Percentiles rank a stretch among this genome's conserved stretches.
phyloP scores from a whole-genome alignment of 2,797 vertebrate genomes.

The Chiloscyllium punctatum region DNA sequence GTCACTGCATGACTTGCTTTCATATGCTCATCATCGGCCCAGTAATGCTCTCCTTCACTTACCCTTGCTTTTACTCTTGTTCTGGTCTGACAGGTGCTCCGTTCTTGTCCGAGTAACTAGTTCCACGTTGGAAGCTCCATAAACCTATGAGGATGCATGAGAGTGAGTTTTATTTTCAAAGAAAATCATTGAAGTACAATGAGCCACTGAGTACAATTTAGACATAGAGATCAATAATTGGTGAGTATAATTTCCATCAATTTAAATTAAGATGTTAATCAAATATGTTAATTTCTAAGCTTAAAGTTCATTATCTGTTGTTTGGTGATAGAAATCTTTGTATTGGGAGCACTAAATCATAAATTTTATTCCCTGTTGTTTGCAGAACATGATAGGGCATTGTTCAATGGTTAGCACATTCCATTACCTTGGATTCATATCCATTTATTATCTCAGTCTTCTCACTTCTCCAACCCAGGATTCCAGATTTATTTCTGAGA shows the following conservation, averaged over 20 bases:
- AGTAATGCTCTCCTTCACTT: slow-evolving; percentile 3
- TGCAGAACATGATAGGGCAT: neutral
- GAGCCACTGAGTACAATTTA: neutral
- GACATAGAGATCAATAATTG: neutral
- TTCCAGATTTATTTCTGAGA: slow-evolving; percentile 88
- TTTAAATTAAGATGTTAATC: neutral
- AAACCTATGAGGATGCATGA: slow-evolving; percentile 65
- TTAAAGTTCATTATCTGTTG: neutral
- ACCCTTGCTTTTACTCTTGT: slow-evolving; percentile 94
- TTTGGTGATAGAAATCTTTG: neutral
- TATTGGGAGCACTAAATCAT: neutral
- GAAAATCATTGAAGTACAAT: neutral
- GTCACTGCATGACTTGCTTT: neutral
- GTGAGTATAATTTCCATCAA: neutral
- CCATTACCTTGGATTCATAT: slow-evolving; percentile 87
- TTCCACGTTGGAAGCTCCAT: slow-evolving; percentile 91
- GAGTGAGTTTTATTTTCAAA: neutral
- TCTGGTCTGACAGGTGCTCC: slow-evolving; percentile 88
- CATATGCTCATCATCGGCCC: neutral
- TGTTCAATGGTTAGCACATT: neutral
- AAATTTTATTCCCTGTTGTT: neutral
- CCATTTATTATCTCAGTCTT: slow-evolving; percentile 91
- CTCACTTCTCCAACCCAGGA: slow-evolving; percentile 94
- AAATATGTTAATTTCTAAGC: neutral
- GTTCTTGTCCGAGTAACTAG: slow-evolving; percentile 91